phyloP scores from a whole-genome alignment of 2,113 vertebrate genomes.

The Alaudala cheleensis region DNA sequence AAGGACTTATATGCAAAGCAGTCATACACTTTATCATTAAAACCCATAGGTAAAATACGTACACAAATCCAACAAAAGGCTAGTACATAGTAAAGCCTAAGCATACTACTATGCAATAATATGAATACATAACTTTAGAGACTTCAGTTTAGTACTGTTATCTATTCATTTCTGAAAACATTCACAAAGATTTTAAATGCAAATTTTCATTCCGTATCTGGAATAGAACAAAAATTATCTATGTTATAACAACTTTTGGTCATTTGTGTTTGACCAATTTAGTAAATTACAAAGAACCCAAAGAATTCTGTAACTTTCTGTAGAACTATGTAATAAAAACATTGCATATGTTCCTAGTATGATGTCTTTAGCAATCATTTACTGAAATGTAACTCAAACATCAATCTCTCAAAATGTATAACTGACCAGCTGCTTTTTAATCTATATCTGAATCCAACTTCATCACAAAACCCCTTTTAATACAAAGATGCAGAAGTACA shows the following conservation, averaged over 20 bases:
- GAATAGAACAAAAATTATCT: conserved; percentile 81
- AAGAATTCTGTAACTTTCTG: conserved; percentile 79
- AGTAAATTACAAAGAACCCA: conserved; percentile 82
- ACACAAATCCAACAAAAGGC: conserved; percentile 90
- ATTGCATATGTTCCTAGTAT: conserved; percentile 83
- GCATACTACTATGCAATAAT: conserved; percentile 86
- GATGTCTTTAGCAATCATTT: conserved; percentile 84
- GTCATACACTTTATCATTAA: conserved; percentile 94
- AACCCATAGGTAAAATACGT: conserved; percentile 98
- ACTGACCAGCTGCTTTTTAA: conserved; percentile 75
- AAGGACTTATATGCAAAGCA: conserved; percentile 90
- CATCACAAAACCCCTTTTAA: conserved; percentile 78
- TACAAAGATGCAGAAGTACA: conserved; percentile 84
- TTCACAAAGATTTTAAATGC: conserved; percentile 84
- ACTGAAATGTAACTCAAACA: conserved; percentile 85
- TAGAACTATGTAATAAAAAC: conserved; percentile 85
- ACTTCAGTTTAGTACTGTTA: conserved; percentile 80
- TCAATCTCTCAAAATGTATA: conserved; percentile 78
- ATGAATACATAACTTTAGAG: conserved; percentile 83
- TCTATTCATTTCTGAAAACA: conserved; percentile 83
- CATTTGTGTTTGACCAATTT: conserved; percentile 77
- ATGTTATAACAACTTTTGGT: conserved; percentile 83
- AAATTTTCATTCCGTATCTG: conserved; percentile 80
- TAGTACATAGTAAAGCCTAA: conserved; percentile 91
- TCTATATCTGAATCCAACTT: conserved; percentile 77